Evolutionary conservation across 2,113 vertebrate genomes (phyloP).

Genomic region (Bungarus multicinctus): DNA sequence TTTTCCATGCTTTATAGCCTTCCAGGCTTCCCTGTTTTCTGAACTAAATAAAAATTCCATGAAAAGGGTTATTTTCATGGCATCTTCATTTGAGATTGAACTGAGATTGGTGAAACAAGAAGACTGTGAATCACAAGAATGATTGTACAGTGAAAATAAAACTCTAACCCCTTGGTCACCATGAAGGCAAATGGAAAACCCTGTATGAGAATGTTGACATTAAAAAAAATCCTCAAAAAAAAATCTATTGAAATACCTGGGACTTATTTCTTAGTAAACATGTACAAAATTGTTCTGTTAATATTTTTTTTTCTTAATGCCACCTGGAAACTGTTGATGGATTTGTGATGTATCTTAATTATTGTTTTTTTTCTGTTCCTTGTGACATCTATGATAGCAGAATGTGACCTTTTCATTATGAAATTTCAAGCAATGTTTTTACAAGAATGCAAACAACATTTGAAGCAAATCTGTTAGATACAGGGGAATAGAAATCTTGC

Average conservation of each 20-base stretch:
- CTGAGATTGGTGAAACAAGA: not conserved
- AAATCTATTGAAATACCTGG: not conserved
- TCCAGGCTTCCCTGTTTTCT: not conserved
- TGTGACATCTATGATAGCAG: not conserved
- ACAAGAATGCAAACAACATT: conserved; percentile 1
- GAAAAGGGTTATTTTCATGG: not conserved
- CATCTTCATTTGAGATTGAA: not conserved
- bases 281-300: not conserved
- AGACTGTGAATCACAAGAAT: not conserved
- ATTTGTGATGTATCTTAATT: conserved; percentile 11
- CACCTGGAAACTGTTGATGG: not conserved
- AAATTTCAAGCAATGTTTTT: conserved; percentile 21
- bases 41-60: not conserved
- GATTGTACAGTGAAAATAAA: not conserved
- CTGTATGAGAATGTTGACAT: not conserved
- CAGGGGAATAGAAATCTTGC: not conserved
- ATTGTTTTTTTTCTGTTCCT: conserved; percentile 9
- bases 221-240: not conserved
- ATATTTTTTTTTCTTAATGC: not conserved
- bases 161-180: not conserved
- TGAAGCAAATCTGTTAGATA: not conserved
- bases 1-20: not conserved
- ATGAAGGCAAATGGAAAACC: not conserved
- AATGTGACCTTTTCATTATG: conserved; percentile 23
- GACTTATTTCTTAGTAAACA: not conserved